Evolutionary conservation across 2,888 invertebrate genomes (phyloP), one percentile per base, ranked within the genome.

Genomic region (Malthinus flaveolus): DNA sequence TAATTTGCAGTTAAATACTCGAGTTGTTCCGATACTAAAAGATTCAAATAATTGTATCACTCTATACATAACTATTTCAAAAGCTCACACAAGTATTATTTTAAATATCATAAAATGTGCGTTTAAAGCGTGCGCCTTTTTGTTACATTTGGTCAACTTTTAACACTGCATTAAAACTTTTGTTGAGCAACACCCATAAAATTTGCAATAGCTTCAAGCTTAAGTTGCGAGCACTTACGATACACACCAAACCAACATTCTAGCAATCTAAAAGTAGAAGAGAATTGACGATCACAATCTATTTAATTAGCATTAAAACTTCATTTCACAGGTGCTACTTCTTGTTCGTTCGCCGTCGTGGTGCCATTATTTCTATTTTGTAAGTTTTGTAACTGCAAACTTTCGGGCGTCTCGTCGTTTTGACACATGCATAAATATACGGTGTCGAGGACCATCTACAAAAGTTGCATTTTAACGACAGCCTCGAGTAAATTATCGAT

Each of bases 351-450:
- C n/a, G 32, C 11, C 7, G 32, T 34, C 7, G 52, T 49, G 11
- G 45, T 57, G 4, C 57, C 57, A 34, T 61, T 61, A 32, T 46
- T 54, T 36, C 39, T 32, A 13, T 32, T 49, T 10, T 49, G 46
- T 10, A 61, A 42, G 47, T 72, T 91, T 87, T 78, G 90, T 89
- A 79, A 94, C 92, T 79, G 95, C 90, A 78, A 94, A 90, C 72
- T 90, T 23, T 87, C 87, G 0, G 84, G 85, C 1, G 90, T 89
- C 75, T 94, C 93, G 58, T 91, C 90, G 75, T 95, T 95, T 77
- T 96, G 95, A 74, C 95, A 96, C 71, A 95, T 93, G 76, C 97
- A 97, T 62, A 97, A 80, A 78, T 97, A 93, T 51, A 97, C 81
- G 0, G 97, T 94, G 76, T 97, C 96, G 6, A 97, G 90, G 7